Evolutionary conservation across 2,113 vertebrate species (phyloP).

Genomic region (Zapornia atra): DNA sequence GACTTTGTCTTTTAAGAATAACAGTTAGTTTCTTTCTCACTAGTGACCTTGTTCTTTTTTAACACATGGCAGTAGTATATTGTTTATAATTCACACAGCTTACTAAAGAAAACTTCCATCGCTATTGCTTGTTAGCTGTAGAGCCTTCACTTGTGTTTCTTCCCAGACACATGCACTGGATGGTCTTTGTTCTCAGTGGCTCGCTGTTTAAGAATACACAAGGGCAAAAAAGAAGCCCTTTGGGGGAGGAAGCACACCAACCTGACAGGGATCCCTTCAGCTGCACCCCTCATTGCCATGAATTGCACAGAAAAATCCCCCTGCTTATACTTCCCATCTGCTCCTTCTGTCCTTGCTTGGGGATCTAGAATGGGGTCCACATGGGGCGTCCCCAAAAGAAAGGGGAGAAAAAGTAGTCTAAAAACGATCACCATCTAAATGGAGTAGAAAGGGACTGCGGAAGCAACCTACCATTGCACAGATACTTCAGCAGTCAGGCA

Average conservation of each 20-base stretch:
- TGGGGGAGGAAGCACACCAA: background rate
- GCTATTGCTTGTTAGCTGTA: background rate
- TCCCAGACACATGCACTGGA: background rate
- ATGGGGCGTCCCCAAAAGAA: background rate
- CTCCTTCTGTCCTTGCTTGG: background rate
- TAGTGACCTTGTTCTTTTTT: constrained; percentile 35
- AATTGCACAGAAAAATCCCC: background rate
- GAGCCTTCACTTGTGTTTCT: background rate
- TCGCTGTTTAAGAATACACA: background rate
- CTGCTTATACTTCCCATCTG: background rate
- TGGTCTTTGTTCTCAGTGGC: background rate
- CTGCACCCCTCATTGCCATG: accelerated
- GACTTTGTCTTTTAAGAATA: constrained; percentile 72
- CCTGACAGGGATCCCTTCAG: accelerated
- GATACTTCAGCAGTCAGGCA: background rate
- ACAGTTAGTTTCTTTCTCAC: constrained; percentile 62
- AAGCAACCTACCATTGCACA: background rate
- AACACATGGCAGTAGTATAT: constrained; percentile 11
- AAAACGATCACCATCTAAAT: background rate
- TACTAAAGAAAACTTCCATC: background rate
- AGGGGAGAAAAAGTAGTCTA: background rate
- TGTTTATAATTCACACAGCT: constrained; percentile 33
- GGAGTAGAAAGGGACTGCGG: background rate
- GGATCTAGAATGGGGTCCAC: background rate
- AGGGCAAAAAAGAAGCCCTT: background rate